A percentile compares a stretch with the other conserved stretches of the same genome.
These are phyloP conservation scores for Podotricha telesiphe DNA, from an alignment of 2,888 invertebrate genomes.

Conservation along the genomic window DNA sequence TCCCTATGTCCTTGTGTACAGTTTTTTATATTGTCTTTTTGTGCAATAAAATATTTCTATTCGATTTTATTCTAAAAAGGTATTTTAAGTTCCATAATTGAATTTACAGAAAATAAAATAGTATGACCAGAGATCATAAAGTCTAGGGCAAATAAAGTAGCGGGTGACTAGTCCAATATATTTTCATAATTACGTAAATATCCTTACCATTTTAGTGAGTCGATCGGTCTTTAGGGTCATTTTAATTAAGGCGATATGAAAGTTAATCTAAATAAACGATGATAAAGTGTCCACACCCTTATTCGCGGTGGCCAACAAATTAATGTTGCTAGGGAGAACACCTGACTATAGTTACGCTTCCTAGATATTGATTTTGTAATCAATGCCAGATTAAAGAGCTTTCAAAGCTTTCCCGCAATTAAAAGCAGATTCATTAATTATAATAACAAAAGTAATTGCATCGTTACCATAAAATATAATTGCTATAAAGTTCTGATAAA, in stretches of 20 bases:
- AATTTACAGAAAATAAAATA: too few species aligned
- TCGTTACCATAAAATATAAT: not conserved
- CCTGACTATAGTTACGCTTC: slow-evolving; percentile 68
- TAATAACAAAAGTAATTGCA: slow-evolving; percentile 10
- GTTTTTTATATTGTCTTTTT: too few species aligned
- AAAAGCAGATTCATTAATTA: slow-evolving; percentile 63
- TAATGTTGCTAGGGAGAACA: slow-evolving; percentile 65
- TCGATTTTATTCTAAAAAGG: too few species aligned
- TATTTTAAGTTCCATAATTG: too few species aligned
- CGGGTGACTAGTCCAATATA: not conserved
- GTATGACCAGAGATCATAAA: not conserved
- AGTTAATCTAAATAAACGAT: slow-evolving; percentile 61
- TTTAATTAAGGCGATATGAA: slow-evolving; percentile 53
- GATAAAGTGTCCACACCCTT: slow-evolving; percentile 63
- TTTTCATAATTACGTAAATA: slow-evolving; percentile 33
- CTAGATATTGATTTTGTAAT: slow-evolving; percentile 75
- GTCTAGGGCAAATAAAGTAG: not conserved
- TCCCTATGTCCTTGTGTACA: too few species aligned
- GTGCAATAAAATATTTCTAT: too few species aligned
- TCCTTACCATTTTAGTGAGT: slow-evolving; percentile 30
- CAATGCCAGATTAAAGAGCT: slow-evolving; percentile 70
- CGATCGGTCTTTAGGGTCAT: slow-evolving; percentile 47
- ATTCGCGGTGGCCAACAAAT: slow-evolving; percentile 58
- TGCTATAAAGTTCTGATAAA: not conserved
- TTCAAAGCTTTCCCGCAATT: slow-evolving; percentile 50